Evolutionary conservation across 2,888 invertebrate species (phyloP).

Genomic region (Chrysomela aeneicollis): DNA sequence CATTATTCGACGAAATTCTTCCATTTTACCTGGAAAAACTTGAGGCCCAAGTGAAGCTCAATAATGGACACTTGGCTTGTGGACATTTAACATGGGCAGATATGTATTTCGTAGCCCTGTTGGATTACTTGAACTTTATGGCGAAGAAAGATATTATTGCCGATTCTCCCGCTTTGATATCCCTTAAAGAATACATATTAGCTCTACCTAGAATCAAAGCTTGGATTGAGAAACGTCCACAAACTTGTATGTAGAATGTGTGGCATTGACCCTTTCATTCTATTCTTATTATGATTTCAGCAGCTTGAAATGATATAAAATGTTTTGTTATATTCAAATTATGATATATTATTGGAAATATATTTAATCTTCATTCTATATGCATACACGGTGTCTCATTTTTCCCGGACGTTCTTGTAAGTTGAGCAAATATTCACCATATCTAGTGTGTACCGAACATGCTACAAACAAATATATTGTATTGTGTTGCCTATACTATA

Average conservation of each 20-base stretch:
- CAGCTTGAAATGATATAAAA: no score
- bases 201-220: slow-evolving; percentile 44
- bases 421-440: no score
- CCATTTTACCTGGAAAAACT: slow-evolving; percentile 68
- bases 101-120: slow-evolving; percentile 67
- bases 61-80: slow-evolving; percentile 68
- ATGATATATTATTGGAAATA: no score
- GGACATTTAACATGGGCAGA: slow-evolving; percentile 71
- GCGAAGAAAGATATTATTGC: slow-evolving; percentile 44
- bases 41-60: slow-evolving; percentile 66
- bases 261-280: background rate
- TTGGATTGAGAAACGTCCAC: slow-evolving; percentile 47
- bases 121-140: slow-evolving; percentile 65
- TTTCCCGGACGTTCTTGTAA: no score
- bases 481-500: no score
- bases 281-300: no score
- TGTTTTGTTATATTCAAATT: no score
- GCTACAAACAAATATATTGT: no score
- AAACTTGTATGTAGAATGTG: slow-evolving; percentile 4
- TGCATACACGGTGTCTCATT: no score
- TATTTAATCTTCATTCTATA: no score
- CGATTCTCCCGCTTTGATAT: slow-evolving; percentile 40
- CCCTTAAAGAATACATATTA: slow-evolving; percentile 40
- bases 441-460: no score
- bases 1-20: slow-evolving; percentile 64